Percentiles rank a stretch among this genome's conserved stretches.
Evolutionary conservation across 2,888 invertebrate genomes (phyloP).

Genomic region (Microchrysa polita): DNA sequence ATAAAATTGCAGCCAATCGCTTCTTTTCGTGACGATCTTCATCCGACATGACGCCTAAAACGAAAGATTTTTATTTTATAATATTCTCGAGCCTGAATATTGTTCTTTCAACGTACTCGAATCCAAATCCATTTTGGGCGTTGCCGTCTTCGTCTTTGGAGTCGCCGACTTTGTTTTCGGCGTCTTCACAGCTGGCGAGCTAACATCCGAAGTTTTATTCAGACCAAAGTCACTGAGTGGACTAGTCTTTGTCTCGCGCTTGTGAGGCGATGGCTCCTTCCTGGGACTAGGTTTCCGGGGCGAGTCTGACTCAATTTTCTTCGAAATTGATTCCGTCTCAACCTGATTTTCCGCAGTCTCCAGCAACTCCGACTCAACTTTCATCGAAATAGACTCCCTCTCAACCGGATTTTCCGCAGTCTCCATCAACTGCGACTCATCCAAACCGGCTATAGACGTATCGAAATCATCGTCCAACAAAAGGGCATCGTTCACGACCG

Average conservation of each 20-base stretch:
- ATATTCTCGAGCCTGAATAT: background rate
- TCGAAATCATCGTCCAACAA: conserved; percentile 70
- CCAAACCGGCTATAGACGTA: conserved; percentile 56
- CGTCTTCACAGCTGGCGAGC: background rate
- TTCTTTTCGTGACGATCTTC: conserved; percentile 76
- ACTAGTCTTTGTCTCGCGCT: conserved; percentile 24
- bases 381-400: conserved; percentile 32
- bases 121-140: conserved; percentile 55
- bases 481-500: conserved; percentile 64
- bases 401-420: background rate
- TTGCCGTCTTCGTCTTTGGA: conserved; percentile 37
- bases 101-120: conserved; percentile 55
- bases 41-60: conserved; percentile 64
- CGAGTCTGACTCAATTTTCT: background rate
- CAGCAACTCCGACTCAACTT: no score
- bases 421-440: conserved; percentile 51
- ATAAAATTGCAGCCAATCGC: conserved; percentile 72
- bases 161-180: conserved; percentile 36
- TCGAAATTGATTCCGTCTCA: conserved; percentile 39
- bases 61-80: background rate
- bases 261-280: background rate
- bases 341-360: conserved; percentile 15
- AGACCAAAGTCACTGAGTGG: conserved; percentile 38
- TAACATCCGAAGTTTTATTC: background rate
- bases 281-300: background rate